A percentile compares a stretch with the other conserved stretches of the same genome.
Conservation (phyloP, 2,113 vertebrate species). For the Naja naja region DNA sequence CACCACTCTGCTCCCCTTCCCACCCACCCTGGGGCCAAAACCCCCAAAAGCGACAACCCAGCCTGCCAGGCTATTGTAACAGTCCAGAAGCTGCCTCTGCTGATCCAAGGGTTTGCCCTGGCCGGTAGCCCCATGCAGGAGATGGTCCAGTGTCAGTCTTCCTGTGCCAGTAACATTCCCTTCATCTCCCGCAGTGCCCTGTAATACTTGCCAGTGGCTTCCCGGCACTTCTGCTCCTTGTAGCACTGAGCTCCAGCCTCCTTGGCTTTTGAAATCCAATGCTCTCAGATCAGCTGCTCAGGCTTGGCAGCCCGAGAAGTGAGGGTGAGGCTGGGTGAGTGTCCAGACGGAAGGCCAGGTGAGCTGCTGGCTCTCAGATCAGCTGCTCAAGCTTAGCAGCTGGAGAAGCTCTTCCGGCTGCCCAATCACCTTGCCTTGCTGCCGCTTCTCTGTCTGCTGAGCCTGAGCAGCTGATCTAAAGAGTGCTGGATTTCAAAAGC, state of each 20-base stretch:
- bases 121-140: constrained; percentile 62
- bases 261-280: constrained; percentile 93
- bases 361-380: too few relatives aligned
- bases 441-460: too few relatives aligned
- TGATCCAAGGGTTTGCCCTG: constrained; percentile 79
- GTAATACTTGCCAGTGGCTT: constrained; percentile 97
- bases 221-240: constrained; percentile 93
- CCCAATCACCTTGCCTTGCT: too few relatives aligned
- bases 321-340: neutral
- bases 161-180: constrained; percentile 78
- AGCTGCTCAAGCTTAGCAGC: too few relatives aligned
- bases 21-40: too few relatives aligned
- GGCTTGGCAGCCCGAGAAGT: constrained; percentile 58
- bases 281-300: constrained; percentile 83
- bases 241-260: constrained; percentile 84
- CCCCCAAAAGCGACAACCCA: neutral
- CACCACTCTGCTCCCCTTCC: too few relatives aligned
- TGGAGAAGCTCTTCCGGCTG: too few relatives aligned
- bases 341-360: too few relatives aligned
- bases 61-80: constrained; percentile 89
- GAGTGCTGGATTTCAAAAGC: too few relatives aligned
- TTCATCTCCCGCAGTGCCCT: constrained; percentile 95
- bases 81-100: constrained; percentile 93
- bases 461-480: too few relatives aligned
- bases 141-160: constrained; percentile 48